Base-by-base conservation (phyloP, 1,140 invertebrate genomes). In the Leguminivora glycinivorella region DNA sequence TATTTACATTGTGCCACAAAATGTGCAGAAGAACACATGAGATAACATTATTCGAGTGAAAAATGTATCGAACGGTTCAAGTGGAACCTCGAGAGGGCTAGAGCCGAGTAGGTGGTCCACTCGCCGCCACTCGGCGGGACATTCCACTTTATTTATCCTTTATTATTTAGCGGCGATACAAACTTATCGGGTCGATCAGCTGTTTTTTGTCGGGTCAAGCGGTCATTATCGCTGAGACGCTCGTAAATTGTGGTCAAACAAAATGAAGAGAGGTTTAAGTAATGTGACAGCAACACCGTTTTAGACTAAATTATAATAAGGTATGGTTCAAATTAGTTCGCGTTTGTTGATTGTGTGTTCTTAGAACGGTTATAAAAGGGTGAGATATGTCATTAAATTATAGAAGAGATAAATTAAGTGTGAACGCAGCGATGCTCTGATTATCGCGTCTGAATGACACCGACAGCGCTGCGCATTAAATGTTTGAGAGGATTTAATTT, bases 21-120 rank as follows among this genome's bases (percentile, higher is more conserved):
- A 60, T 34, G 69, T 70, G 69, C 69, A 68, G 43, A 68, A n/a
- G 40, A 47, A 68, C 56, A 52, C 52, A 77, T 76, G 82, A 79
- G 81, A 84, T 84, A 85, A 82, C 80, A 83, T 83, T 83, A 86
- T 84, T 80, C 79, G 70, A 72, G 79, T 78, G 83, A 84, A 86
- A 86, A 83, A 86, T 83, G 76, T 84, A 84, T 82, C 77, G 81
- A 78, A 72, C 75, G 74, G 72, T 70, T 77, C 82, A 81, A 85
- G 82, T 83, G 81, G 77, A 75, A 76, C 79, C 81, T 83, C 80
- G 69, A 43, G 79, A 76, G 78, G 79, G 77, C 70, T 74, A 74
- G 77, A 78, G 69, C 72, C 81, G 75, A 76, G 80, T 83, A 79
- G 58, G 58, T 63, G 58, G 58, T 63, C 58, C 58, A 29, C 58